Percentiles rank a stretch among this genome's conserved stretches.
Evolutionary conservation across 2,888 invertebrate genomes (phyloP).

Genomic region (Rambutsinella grinnellia): DNA sequence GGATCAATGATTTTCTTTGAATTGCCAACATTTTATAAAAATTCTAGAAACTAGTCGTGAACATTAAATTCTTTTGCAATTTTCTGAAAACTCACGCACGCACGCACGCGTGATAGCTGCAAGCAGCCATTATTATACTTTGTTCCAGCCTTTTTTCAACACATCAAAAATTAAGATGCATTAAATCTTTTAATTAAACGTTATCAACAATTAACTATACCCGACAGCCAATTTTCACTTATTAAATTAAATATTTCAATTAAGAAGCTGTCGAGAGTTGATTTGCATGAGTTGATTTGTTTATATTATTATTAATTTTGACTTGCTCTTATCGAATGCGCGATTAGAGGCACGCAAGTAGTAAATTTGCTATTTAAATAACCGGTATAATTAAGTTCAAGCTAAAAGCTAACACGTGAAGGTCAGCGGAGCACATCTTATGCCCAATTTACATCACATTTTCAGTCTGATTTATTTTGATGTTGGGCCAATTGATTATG

Average conservation of each 20-base stretch:
- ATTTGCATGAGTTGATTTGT: conserved; percentile 19
- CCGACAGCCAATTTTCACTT: conserved; percentile 29
- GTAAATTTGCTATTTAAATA: neutral
- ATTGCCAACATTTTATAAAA: no score
- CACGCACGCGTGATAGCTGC: no score
- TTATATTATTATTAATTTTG: conserved; percentile 12
- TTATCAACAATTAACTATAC: neutral
- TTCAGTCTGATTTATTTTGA: neutral
- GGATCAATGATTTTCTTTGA: no score
- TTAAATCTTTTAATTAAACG: neutral
- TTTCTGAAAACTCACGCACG: no score
- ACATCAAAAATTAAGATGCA: no score
- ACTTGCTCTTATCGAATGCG: neutral
- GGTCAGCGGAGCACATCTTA: neutral
- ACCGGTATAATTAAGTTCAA: neutral
- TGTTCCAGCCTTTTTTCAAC: no score
- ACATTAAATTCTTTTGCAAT: no score
- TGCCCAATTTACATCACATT: neutral
- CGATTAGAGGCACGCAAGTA: neutral
- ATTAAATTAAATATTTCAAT: conserved; percentile 5
- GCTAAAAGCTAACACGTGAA: neutral
- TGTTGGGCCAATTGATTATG: neutral
- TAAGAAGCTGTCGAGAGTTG: conserved; percentile 1
- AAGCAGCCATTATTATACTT: no score
- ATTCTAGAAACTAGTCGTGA: no score